Base-by-base conservation (phyloP, 2,113 vertebrate genomes). In the Trogon melanurus region DNA sequence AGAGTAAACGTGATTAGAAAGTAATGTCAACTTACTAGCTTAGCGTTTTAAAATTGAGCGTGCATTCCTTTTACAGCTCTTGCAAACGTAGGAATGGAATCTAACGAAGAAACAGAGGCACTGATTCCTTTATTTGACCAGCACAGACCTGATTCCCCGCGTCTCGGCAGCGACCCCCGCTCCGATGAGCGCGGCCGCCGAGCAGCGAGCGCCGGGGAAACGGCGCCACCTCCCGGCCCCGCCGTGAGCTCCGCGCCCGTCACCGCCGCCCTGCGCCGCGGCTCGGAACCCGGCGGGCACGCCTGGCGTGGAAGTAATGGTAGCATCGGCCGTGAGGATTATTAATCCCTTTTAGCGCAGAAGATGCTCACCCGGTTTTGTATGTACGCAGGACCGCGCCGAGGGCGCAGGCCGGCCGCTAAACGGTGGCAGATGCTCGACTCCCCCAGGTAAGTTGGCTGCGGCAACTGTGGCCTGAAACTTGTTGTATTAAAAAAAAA, bases 191-290 rank as follows among this genome's bases (percentile, higher is more conserved):
- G 41, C 18, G 36, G 34, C 45, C 45, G 45, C 45, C 45, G 45
- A 38, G 67, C 48, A 20, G 25, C 13, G 34, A 54, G 70, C 66
- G 32, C 45, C 66, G 23, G 6, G 45, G 36, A 20, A 54, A 41
- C 36, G 53, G 83, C 87, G 95, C 97, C 97, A 88, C 25, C 97
- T 96, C 34, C 95, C 73, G 97, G 69, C 79, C 25, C 51, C 19
- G 67, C 32, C 67, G 20, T 18, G 25, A 48, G 13, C 67, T 16
- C 45, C 30, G 5, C 16, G 45, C 45, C n/a, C 16, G 8, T 27
- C 41, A 29, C 62, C 38, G 30, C 44, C 44, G 21, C 3, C 36
- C 36, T 36, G 36, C 36, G 36, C 36, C 36, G 36, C 36, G 36
- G 36, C 36, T 36, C 36, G 36, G 36, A 36, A 36, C 36, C 36